Evolutionary conservation across 1,140 invertebrate species (phyloP).

Genomic region (Neomicropteryx cornuta): DNA sequence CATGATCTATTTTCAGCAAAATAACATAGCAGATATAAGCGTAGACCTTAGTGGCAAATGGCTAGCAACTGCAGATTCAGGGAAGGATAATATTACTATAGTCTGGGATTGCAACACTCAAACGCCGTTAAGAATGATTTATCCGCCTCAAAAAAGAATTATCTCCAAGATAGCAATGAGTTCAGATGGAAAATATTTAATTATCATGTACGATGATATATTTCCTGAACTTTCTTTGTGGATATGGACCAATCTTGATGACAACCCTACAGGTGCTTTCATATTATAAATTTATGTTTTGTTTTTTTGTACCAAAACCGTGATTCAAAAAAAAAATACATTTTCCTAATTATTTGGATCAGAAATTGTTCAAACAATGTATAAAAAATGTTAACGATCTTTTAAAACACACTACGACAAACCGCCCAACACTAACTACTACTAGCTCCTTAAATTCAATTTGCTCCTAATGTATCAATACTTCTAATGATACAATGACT

Average conservation of each 20-base stretch:
- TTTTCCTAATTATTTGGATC: no score
- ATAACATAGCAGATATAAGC: slow-evolving; percentile 30
- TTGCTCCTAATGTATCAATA: slow-evolving; percentile 19
- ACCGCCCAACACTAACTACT: slow-evolving; percentile 15
- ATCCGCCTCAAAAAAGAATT: slow-evolving; percentile 30
- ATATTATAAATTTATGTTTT: not conserved
- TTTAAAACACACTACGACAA: slow-evolving; percentile 11
- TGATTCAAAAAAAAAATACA: slow-evolving; percentile 1
- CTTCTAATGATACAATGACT: not conserved
- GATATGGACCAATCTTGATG: slow-evolving; percentile 40
- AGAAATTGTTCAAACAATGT: not conserved
- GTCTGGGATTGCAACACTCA: slow-evolving; percentile 41
- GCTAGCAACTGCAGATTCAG: slow-evolving; percentile 42
- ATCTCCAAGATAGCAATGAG: slow-evolving; percentile 37
- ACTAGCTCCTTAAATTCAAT: slow-evolving; percentile 25
- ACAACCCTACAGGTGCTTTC: slow-evolving; percentile 37
- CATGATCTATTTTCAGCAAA: slow-evolving; percentile 25
- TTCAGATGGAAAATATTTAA: slow-evolving; percentile 40
- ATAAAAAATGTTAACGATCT: not conserved
- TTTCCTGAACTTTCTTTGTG: slow-evolving; percentile 38
- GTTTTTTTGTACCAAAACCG: no score
- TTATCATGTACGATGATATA: slow-evolving; percentile 36
- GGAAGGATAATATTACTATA: slow-evolving; percentile 38
- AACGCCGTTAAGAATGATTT: slow-evolving; percentile 38
- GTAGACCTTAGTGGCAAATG: slow-evolving; percentile 33